Conservation (phyloP, 2,888 invertebrate species). For the Metalampra italica region DNA sequence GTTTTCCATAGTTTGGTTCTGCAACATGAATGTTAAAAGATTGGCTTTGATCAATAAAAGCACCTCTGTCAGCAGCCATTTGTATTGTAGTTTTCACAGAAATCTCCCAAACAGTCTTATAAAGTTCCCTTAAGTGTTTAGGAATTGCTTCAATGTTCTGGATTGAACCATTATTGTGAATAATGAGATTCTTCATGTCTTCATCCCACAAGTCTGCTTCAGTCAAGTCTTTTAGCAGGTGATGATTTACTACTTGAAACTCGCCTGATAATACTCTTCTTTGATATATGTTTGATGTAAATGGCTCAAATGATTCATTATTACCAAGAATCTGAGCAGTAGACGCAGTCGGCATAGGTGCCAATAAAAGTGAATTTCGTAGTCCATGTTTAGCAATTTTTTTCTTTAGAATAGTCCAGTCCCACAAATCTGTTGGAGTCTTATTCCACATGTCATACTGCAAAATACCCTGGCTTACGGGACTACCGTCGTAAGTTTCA, state of each 20-base stretch:
- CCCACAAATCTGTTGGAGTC: constrained; percentile 90
- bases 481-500: constrained; percentile 93
- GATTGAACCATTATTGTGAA: constrained; percentile 94
- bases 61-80: constrained; percentile 98
- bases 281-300: constrained; percentile 98
- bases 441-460: constrained; percentile 99
- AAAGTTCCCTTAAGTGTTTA: constrained; percentile 88
- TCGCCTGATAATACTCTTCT: constrained; percentile 96
- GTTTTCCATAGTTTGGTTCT: constrained; percentile 93
- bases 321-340: constrained; percentile 99
- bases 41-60: constrained; percentile 99
- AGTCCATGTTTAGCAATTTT: constrained; percentile 94
- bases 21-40: constrained; percentile 98
- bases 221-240: constrained; percentile 94
- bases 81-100: constrained; percentile 94
- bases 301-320: constrained; percentile 98
- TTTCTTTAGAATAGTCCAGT: constrained; percentile 90
- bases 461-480: constrained; percentile 95
- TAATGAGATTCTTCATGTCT: constrained; percentile 95
- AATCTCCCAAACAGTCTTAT: constrained; percentile 99
- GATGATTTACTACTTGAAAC: constrained; percentile 97
- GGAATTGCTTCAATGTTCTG: constrained; percentile 93
- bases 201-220: constrained; percentile 96
- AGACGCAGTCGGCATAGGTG: constrained; percentile 99
- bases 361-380: constrained; percentile 94